Base-by-base conservation (phyloP, 2,113 vertebrate genomes). In the Tachycineta bicolor region DNA sequence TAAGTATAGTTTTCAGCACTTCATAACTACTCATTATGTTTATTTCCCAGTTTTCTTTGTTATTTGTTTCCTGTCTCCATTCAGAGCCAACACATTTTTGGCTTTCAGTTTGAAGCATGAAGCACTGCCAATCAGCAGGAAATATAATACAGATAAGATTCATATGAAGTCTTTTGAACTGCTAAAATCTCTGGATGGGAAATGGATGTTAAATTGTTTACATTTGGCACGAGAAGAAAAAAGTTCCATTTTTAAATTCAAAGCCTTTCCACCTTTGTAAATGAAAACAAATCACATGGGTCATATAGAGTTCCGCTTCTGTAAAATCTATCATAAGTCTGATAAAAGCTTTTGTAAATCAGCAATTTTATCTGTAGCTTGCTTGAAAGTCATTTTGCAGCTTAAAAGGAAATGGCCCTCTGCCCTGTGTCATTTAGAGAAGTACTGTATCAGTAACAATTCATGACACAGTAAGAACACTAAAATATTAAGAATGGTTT, bases 121-220 rank as follows among this genome's bases (percentile, higher is more conserved):
- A 93, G 88, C 93, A 87, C 76, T 98, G 97, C 97, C 97, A 98
- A 98, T 98, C 97, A 97, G 95, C 94, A 98, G 97, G 98, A 98
- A 98, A 98, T 98, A 97, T 96, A 97, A 97, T 96, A 97, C 96
- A 97, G 97, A 98, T 98, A 98, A 98, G 97, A 97, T 97, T 98
- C 96, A 94, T 96, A 96, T 96, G 97, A 98, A 97, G 87, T 96
- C 97, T 97, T 98, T 98, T 98, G 98, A 98, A 98, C 97, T 97
- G 59, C 94, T 97, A 96, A 97, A 97, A 96, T 96, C 89, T 96
- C 87, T 98, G 96, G 96, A 98, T 97, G 81, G 97, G 96, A 98
- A 98, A 97, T 97, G 87, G 94, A 97, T 96, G 97, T 98, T 97
- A 97, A 98, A 96, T 97, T 98, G 96, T 98, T 98, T 98, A 97